phyloP scores from a whole-genome alignment of 2,888 invertebrate genomes.

The Drosophila gaucha region DNA sequence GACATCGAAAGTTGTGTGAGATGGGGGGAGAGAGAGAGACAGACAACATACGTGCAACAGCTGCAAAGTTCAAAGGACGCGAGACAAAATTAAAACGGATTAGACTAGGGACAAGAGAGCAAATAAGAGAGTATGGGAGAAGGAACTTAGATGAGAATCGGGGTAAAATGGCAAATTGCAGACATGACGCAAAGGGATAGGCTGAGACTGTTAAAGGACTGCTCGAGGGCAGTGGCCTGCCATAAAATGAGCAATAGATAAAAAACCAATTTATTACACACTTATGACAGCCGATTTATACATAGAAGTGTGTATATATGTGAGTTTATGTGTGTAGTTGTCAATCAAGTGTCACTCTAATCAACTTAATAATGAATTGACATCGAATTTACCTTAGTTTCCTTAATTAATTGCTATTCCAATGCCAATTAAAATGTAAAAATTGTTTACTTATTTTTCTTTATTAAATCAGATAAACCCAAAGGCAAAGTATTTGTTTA shows the following conservation, averaged over 20 bases:
- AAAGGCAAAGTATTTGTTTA: background rate
- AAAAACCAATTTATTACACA: slow-evolving; percentile 40
- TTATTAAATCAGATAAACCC: background rate
- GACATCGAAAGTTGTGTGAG: slow-evolving; percentile 22
- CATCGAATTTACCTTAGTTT: slow-evolving; percentile 16
- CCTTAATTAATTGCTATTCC: slow-evolving; percentile 13
- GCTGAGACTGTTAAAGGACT: slow-evolving; percentile 26
- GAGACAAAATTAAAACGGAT: slow-evolving; percentile 59
- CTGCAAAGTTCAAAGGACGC: slow-evolving; percentile 71
- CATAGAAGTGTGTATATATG: background rate
- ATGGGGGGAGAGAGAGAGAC: background rate
- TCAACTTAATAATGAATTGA: slow-evolving; percentile 18
- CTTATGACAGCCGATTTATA: slow-evolving; percentile 26
- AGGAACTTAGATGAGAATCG: background rate
- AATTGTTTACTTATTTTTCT: background rate
- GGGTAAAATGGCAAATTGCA: background rate
- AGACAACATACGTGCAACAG: slow-evolving; percentile 9
- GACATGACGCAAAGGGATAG: slow-evolving; percentile 1
- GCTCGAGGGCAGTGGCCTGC: slow-evolving; percentile 10
- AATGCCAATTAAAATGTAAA: background rate
- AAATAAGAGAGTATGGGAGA: background rate
- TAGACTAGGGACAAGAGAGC: slow-evolving; percentile 24
- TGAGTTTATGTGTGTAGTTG: background rate
- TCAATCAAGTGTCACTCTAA: slow-evolving; percentile 19
- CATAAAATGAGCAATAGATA: slow-evolving; percentile 25